Percentiles rank a stretch among this genome's conserved stretches.
These are phyloP conservation scores for Xiphias gladius DNA, from an alignment of 2,113 vertebrate species.

Conservation along the genomic window DNA sequence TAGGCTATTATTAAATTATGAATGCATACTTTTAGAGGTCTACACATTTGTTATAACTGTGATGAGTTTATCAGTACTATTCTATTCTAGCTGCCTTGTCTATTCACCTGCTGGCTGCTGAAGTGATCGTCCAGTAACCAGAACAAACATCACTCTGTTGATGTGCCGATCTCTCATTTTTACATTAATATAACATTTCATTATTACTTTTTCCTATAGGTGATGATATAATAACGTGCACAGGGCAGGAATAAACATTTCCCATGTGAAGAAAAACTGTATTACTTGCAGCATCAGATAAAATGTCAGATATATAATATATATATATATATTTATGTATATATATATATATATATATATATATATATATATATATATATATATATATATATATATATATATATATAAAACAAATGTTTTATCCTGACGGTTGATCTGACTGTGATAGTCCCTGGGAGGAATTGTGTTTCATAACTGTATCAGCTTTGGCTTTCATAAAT, in stretches of 20 bases:
- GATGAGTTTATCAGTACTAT: background rate
- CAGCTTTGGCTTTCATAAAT: slow-evolving; percentile 8
- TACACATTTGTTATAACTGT: background rate
- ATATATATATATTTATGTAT: too few species aligned
- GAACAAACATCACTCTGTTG: background rate
- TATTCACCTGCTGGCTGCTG: background rate
- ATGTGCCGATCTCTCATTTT: background rate
- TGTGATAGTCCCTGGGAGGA: background rate
- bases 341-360: too few species aligned
- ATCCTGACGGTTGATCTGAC: background rate
- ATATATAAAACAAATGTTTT: slow-evolving; percentile 15
- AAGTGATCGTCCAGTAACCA: background rate
- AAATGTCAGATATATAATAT: too few species aligned
- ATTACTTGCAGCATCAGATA: background rate
- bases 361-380: too few species aligned
- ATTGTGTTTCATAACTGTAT: slow-evolving; percentile 7
- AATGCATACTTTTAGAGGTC: background rate
- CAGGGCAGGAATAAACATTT: background rate
- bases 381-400: too few species aligned
- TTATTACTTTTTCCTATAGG: background rate
- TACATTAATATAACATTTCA: background rate
- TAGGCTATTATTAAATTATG: background rate
- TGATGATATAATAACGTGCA: background rate
- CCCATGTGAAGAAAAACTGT: background rate
- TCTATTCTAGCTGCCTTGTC: background rate